A percentile compares a stretch with the other conserved stretches of the same genome.
These are phyloP conservation scores for Montipora capricornis DNA, from an alignment of 64 coral and sea anemone genomes.

Conservation along the genomic window DNA sequence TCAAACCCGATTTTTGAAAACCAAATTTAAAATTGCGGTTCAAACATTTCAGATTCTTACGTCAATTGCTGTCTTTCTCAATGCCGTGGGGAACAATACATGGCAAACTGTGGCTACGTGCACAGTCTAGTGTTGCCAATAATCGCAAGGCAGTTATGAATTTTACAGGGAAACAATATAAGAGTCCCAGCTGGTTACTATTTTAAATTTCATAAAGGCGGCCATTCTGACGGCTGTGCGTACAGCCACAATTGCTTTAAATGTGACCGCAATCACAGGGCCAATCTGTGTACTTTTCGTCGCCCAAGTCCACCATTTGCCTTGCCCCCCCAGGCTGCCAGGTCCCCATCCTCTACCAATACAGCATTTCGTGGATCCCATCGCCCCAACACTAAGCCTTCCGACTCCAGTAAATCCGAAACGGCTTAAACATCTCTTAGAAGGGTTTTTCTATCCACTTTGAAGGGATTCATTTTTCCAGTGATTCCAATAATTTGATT, in stretches of 20 bases:
- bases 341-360: not conserved
- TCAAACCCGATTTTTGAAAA: not conserved
- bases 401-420: slow-evolving; percentile 15
- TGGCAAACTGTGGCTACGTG: not conserved
- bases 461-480: too few species aligned
- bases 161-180: not conserved
- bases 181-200: slow-evolving; percentile 8
- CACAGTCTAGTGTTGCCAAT: not conserved
- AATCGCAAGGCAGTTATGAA: not conserved
- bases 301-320: not conserved
- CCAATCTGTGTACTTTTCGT: slow-evolving; percentile 21
- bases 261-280: slow-evolving; percentile 15
- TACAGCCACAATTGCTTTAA: not conserved
- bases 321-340: not conserved
- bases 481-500: too few species aligned
- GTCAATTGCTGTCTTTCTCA: not conserved
- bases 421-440: too few species aligned
- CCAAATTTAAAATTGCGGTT: not conserved
- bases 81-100: slow-evolving; percentile 3
- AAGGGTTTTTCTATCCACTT: too few species aligned
- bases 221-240: not conserved
- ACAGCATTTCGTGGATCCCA: not conserved
- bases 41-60: not conserved
- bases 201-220: slow-evolving; percentile 11
- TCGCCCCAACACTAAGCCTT: not conserved